Evolutionary conservation across 2,888 invertebrate genomes (phyloP).

Genomic region (Dorcus parallelipipedus): DNA sequence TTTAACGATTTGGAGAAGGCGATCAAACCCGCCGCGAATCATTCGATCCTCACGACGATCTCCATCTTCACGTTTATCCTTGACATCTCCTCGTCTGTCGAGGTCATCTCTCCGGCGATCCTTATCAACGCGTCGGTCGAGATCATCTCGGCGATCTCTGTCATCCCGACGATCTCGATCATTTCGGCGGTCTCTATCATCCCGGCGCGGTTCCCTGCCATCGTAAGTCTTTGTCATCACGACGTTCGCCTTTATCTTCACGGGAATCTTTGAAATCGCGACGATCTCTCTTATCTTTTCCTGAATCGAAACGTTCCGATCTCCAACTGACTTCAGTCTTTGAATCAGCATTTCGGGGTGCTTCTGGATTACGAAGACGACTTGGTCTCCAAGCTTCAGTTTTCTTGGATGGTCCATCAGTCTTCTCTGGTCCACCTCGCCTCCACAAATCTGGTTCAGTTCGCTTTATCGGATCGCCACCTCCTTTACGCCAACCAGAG

Average conservation of each 20-base stretch:
- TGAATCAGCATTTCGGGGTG: not conserved
- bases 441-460: slow-evolving; percentile 26
- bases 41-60: slow-evolving; percentile 5
- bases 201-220: slow-evolving; percentile 17
- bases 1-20: no score
- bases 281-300: slow-evolving; percentile 22
- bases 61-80: slow-evolving; percentile 11
- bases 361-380: slow-evolving; percentile 2
- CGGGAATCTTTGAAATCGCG: slow-evolving; percentile 17
- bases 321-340: not conserved
- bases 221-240: slow-evolving; percentile 14
- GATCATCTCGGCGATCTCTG: no score
- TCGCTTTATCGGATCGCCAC: not conserved
- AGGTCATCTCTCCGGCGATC: slow-evolving; percentile 24
- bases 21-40: slow-evolving; percentile 6
- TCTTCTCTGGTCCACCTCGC: slow-evolving; percentile 3
- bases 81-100: slow-evolving; percentile 19
- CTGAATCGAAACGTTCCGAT: slow-evolving; percentile 6
- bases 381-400: slow-evolving; percentile 35
- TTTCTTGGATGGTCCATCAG: slow-evolving; percentile 26
- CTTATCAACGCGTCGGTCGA: slow-evolving; percentile 15
- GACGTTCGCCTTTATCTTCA: slow-evolving; percentile 12
- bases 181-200: slow-evolving; percentile 11
- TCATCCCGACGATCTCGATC: no score
- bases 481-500: slow-evolving; percentile 14